These are phyloP conservation scores for Nysson spinosus DNA, from an alignment of 2,888 invertebrate genomes.

Conservation along the genomic window DNA sequence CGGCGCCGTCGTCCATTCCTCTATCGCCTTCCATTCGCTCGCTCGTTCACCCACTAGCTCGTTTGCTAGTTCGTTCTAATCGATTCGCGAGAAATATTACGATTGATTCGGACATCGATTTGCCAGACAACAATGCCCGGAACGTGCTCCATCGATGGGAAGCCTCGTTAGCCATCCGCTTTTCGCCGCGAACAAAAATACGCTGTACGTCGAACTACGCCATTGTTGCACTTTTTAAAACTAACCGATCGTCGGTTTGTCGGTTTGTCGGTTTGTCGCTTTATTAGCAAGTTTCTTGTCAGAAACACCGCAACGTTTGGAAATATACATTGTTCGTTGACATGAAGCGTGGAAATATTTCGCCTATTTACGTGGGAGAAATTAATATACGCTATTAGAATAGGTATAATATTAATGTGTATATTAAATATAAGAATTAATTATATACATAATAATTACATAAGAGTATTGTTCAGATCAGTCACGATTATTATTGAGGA, in stretches of 20 bases:
- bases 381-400: too few relatives aligned
- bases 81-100: constrained; percentile 47
- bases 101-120: constrained; percentile 47
- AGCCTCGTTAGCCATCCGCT: constrained; percentile 40
- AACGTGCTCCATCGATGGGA: constrained; percentile 33
- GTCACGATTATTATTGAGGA: too few relatives aligned
- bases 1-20: constrained; percentile 19
- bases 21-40: not conserved
- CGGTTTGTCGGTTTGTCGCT: not conserved
- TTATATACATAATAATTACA: too few relatives aligned
- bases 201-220: not conserved
- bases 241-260: constrained; percentile 1
- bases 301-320: too few relatives aligned
- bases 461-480: too few relatives aligned
- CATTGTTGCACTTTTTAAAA: constrained; percentile 26
- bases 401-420: too few relatives aligned
- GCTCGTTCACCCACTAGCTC: too few relatives aligned
- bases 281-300: not conserved
- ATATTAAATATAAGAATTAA: too few relatives aligned
- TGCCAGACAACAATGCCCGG: constrained; percentile 39
- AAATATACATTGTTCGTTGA: too few relatives aligned
- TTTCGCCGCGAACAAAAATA: constrained; percentile 22
- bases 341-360: too few relatives aligned
- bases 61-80: too few relatives aligned
- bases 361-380: too few relatives aligned